A percentile compares a stretch with the other conserved stretches of the same genome.
These are phyloP conservation scores for Diarsia rubi DNA, from an alignment of 2,888 invertebrate genomes.

Conservation along the genomic window DNA sequence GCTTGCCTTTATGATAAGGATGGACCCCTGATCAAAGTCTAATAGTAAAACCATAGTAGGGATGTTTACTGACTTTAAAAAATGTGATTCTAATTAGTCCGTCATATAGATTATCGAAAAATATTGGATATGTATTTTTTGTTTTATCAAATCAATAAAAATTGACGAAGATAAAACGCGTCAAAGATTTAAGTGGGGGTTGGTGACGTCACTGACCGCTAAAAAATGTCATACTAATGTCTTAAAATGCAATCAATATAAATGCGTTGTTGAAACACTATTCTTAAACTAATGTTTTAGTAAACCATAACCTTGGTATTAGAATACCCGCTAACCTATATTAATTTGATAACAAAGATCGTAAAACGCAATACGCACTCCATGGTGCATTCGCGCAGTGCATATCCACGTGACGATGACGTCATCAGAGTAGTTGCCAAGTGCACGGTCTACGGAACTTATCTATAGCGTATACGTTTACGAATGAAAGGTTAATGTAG, in stretches of 20 bases:
- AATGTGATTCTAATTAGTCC: too few species aligned
- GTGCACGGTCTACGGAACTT: constrained; percentile 54
- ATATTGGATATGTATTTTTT: too few species aligned
- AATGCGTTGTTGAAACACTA: not conserved
- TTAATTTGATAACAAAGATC: constrained; percentile 10
- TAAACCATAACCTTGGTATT: not conserved
- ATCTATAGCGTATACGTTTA: constrained; percentile 23
- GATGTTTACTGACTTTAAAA: too few species aligned
- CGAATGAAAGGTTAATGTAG: not conserved
- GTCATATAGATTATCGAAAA: too few species aligned
- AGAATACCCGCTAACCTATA: constrained; percentile 29
- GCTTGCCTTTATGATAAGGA: not conserved
- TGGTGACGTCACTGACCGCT: too few species aligned
- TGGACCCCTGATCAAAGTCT: not conserved
- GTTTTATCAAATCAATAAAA: too few species aligned
- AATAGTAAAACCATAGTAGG: not conserved
- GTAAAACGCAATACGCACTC: constrained; percentile 31
- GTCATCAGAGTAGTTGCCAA: constrained; percentile 64
- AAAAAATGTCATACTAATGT: too few species aligned
- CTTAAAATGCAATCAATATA: not conserved
- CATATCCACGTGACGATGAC: constrained; percentile 57
- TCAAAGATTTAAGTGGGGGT: too few species aligned
- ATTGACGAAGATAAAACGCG: too few species aligned
- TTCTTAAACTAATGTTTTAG: not conserved
- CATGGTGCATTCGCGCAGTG: constrained; percentile 26